phyloP scores from a whole-genome alignment of 2,888 invertebrate species.

The Thera britannica region DNA sequence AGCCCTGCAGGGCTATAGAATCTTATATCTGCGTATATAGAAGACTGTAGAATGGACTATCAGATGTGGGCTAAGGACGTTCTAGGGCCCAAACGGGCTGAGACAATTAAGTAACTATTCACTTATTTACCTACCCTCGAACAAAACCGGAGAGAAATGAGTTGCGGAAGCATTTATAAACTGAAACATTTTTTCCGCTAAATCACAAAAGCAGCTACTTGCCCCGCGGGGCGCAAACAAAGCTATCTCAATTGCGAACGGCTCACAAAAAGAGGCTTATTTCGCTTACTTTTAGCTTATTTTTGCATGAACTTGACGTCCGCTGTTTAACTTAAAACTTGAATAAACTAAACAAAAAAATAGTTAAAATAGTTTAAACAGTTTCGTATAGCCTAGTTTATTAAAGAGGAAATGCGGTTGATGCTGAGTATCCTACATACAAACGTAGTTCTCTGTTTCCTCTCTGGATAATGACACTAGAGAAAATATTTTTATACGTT shows the following conservation, averaged over 20 bases:
- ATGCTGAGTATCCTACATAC: too few species aligned
- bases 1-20: too few species aligned
- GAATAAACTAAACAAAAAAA: too few species aligned
- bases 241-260: slow-evolving; percentile 63
- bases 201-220: slow-evolving; percentile 41
- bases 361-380: slow-evolving; percentile 30
- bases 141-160: slow-evolving; percentile 4
- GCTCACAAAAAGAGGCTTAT: slow-evolving; percentile 61
- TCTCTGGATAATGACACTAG: too few species aligned
- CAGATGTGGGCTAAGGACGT: too few species aligned
- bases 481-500: too few species aligned
- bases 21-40: too few species aligned
- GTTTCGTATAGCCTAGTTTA: slow-evolving; percentile 30
- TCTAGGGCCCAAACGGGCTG: too few species aligned
- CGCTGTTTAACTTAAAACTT: slow-evolving; percentile 41
- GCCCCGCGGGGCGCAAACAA: slow-evolving; percentile 59
- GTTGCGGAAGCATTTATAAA: slow-evolving; percentile 24
- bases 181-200: slow-evolving; percentile 22
- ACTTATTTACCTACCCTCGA: too few species aligned
- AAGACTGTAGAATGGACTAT: too few species aligned
- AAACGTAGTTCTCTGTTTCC: too few species aligned
- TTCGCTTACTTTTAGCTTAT: slow-evolving; percentile 54
- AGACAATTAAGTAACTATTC: too few species aligned
- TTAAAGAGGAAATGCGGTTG: slow-evolving; percentile 13
- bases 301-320: slow-evolving; percentile 50